Base-by-base conservation (phyloP, 2,797 vertebrate genomes). In the Cetoscarus ocellatus region DNA sequence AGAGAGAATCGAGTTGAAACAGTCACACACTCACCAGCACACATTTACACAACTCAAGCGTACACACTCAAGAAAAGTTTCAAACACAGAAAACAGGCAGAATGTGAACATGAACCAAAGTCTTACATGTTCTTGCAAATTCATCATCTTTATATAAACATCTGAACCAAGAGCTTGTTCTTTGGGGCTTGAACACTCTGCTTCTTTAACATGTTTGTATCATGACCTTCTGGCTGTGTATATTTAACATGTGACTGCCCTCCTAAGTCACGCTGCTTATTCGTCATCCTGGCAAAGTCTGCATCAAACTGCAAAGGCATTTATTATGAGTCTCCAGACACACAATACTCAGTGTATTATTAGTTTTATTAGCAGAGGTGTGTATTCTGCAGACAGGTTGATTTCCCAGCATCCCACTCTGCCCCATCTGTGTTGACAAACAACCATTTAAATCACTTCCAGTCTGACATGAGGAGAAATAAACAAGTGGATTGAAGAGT, bases 1-100 rank as follows among this genome's bases (percentile, higher is more conserved):
- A 82, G 61, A 72, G 67, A 82, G 59, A 78, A 70, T 72, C 60
- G 44, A 60, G 80, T n/a, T 49, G 43, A 62, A 69, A 54, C 40
- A 48, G 38, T 18, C 48, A 54, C 40, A 44, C 65, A 61, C 52
- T 49, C 60, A 61, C 48, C 15, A 49, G 42, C 17, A 19, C 52
- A 44, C 36, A 38, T 52, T 12, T 12, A 14, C 42, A 48, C 44
- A 39, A 11, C 43, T 44, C 34, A 65, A 34, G 73, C 35, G 61
- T 17, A 27, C 52, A 56, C 38, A 11, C 53, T 34, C 52, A 66
- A 55, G 40, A 34, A 75, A 59, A 18, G 40, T 44, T 38, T 52
- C 43, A 34, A 64, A 15, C 57, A 13, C 18, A n/a, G n/a, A 15
- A 14, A 52, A 49, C 35, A 43, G 47, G 18, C 44, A 42, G 14